Evolutionary conservation across 2,888 invertebrate species (phyloP).

Genomic region (Parasteatoda lunata): DNA sequence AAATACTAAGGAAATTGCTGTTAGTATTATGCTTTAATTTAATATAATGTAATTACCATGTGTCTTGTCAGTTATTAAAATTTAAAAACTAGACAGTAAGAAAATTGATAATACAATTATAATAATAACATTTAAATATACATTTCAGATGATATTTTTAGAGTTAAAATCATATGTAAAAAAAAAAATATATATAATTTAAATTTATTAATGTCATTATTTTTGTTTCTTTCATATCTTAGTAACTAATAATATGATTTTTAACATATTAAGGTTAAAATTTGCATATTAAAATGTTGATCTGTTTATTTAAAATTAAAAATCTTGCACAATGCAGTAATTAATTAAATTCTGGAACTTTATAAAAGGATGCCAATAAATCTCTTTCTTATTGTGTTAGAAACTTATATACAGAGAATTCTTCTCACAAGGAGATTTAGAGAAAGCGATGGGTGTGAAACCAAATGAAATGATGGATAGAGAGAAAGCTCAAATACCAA

Average conservation of each 20-base stretch:
- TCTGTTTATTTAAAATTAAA: too few species aligned
- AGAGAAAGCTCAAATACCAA: conserved; percentile 86
- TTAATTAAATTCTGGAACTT: too few species aligned
- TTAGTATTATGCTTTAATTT: conserved; percentile 71
- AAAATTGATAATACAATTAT: too few species aligned
- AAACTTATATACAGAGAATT: conserved; percentile 87
- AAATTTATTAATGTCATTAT: background rate
- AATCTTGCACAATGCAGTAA: too few species aligned
- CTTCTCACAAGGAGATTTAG: conserved; percentile 89
- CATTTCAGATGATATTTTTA: too few species aligned
- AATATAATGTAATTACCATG: background rate
- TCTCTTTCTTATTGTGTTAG: conserved; percentile 74
- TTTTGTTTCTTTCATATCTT: background rate
- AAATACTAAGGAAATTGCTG: conserved; percentile 79
- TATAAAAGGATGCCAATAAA: background rate
- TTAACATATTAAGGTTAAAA: background rate
- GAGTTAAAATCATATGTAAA: too few species aligned
- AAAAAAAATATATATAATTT: background rate
- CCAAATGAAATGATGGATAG: conserved; percentile 87
- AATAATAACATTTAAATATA: too few species aligned
- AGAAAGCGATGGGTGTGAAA: conserved; percentile 84
- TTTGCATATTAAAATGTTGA: too few species aligned
- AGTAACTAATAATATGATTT: background rate
- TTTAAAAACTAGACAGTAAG: background rate
- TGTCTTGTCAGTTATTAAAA: background rate